A percentile compares a stretch with the other conserved stretches of the same genome.
These are phyloP conservation scores for Ramazzottius varieornatus DNA, from an alignment of 2,888 invertebrate species.

Conservation along the genomic window DNA sequence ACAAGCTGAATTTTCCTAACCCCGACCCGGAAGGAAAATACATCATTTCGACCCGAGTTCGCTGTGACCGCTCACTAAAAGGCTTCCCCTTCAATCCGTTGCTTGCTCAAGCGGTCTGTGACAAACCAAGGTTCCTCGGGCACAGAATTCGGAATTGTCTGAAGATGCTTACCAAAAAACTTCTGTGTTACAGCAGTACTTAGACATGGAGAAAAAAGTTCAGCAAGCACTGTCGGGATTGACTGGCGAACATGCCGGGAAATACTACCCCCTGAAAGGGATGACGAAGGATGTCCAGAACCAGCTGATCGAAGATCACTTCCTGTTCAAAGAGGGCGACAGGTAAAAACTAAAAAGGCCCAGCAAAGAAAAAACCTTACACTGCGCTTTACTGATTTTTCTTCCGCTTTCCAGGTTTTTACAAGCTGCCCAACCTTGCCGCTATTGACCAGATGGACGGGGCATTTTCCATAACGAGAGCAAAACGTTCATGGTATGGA, in stretches of 20 bases:
- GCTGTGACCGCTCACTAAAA: conserved; percentile 67
- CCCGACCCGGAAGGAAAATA: conserved; percentile 59
- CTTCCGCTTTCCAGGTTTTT: conserved; percentile 12
- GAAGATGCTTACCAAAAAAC: background rate
- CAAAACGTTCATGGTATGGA: conserved; percentile 86
- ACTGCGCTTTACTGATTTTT: conserved; percentile 9
- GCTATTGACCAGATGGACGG: conserved; percentile 68
- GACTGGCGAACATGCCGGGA: conserved; percentile 68
- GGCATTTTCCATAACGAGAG: conserved; percentile 45
- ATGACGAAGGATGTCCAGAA: conserved; percentile 88
- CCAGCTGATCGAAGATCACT: conserved; percentile 87
- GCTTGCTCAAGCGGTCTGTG: conserved; percentile 47
- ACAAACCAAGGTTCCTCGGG: too few relatives aligned
- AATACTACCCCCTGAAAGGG: conserved; percentile 75
- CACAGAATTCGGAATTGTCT: too few relatives aligned
- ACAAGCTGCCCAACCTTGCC: conserved; percentile 74
- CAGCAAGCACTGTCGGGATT: conserved; percentile 35
- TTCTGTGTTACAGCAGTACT: conserved; percentile 4
- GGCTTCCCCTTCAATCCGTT: conserved; percentile 96
- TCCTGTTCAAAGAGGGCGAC: conserved; percentile 91
- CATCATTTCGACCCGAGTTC: conserved; percentile 79
- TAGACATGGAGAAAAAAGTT: background rate
- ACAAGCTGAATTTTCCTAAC: conserved; percentile 62
- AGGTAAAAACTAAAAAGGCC: conserved; percentile 25
- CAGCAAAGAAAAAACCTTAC: too few relatives aligned